Conservation (phyloP, 2,888 invertebrate genomes). For the Spatulosminthurus flaviceps region DNA sequence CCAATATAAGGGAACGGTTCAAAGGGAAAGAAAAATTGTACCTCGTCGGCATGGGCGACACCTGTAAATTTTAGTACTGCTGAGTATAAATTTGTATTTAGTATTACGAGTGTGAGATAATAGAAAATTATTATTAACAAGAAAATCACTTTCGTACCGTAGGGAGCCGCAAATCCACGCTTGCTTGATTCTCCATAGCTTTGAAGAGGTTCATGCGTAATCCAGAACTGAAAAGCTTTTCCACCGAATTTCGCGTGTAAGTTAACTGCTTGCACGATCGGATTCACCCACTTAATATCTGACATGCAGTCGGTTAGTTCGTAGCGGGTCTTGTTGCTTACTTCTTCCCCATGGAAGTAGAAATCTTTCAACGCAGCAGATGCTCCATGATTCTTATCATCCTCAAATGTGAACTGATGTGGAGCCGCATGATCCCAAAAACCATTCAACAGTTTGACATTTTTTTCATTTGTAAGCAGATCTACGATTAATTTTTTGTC, state of each 20-base stretch:
- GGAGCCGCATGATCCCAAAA: conserved; percentile 20
- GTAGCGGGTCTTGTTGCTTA: not conserved
- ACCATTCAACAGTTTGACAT: not conserved
- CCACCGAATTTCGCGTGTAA: conserved; percentile 34
- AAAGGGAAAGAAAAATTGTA: conserved; percentile 34
- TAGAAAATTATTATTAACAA: not conserved
- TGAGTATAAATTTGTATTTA: not conserved
- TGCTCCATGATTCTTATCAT: not conserved
- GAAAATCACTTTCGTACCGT: not conserved
- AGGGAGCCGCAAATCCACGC: not conserved
- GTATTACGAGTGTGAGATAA: too few species aligned
- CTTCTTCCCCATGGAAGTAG: conserved; percentile 13
- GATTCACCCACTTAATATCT: conserved; percentile 21
- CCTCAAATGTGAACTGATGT: not conserved
- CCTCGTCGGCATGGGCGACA: conserved; percentile 42
- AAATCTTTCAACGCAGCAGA: conserved; percentile 12
- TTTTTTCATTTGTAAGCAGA: not conserved
- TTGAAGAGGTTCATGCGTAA: conserved; percentile 27
- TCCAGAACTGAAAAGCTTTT: conserved; percentile 18
- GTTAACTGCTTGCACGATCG: not conserved
- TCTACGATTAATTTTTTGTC: not conserved
- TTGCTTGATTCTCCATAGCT: conserved; percentile 20
- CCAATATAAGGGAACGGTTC: conserved; percentile 32
- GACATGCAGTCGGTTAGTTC: conserved; percentile 21
- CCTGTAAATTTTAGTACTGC: not conserved